Evolutionary conservation across 1,140 invertebrate species (phyloP).

Genomic region (Euura lappo): DNA sequence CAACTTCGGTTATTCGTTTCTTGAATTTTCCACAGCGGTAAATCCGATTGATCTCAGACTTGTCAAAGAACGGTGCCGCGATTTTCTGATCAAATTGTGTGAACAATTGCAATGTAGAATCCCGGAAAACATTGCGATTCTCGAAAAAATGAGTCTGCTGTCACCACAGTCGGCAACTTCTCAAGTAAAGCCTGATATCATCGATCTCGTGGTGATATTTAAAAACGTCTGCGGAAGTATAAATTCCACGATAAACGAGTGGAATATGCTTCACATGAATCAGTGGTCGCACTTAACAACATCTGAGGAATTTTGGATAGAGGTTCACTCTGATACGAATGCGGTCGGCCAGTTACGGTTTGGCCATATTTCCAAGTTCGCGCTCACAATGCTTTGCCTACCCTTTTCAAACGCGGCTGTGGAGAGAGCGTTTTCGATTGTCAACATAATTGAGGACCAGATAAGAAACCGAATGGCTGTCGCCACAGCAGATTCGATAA

Average conservation of each 20-base stretch:
- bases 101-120: slow-evolving; percentile 20
- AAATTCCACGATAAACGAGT: slow-evolving; percentile 18
- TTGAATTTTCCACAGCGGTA: neutral
- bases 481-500: slow-evolving; percentile 12
- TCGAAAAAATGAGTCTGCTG: slow-evolving; percentile 18
- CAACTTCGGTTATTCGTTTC: slow-evolving; percentile 19
- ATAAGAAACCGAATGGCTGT: slow-evolving; percentile 20
- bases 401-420: slow-evolving; percentile 27
- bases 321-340: slow-evolving; percentile 24
- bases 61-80: slow-evolving; percentile 13
- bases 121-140: slow-evolving; percentile 18
- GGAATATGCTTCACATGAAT: slow-evolving; percentile 17
- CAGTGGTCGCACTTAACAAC: neutral
- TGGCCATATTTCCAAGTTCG: slow-evolving; percentile 19
- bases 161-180: slow-evolving; percentile 17
- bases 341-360: slow-evolving; percentile 23
- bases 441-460: slow-evolving; percentile 22
- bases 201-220: slow-evolving; percentile 10
- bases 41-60: slow-evolving; percentile 1
- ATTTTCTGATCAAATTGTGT: neutral
- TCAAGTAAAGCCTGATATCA: slow-evolving; percentile 18
- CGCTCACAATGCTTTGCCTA: slow-evolving; percentile 21
- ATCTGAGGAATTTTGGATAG: slow-evolving; percentile 22
- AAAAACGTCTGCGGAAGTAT: slow-evolving; percentile 10
- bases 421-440: slow-evolving; percentile 28